phyloP scores from a whole-genome alignment of 2,888 invertebrate genomes.

The Geotrupes spiniger region DNA sequence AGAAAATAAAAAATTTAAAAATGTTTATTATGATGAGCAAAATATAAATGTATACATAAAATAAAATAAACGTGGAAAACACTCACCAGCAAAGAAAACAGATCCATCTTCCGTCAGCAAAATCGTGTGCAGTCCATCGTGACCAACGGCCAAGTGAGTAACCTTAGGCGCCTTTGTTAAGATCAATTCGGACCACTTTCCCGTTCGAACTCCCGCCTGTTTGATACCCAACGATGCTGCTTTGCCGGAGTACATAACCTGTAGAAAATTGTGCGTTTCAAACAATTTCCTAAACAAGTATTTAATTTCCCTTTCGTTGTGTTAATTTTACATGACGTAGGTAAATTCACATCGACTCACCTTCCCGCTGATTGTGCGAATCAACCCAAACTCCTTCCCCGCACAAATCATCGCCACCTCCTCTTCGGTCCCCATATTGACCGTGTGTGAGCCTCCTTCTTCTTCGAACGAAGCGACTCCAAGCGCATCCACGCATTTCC shows the following conservation, averaged over 20 bases:
- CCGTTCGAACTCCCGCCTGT: conserved; percentile 52
- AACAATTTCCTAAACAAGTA: conserved; percentile 2
- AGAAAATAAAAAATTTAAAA: background rate
- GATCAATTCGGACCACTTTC: conserved; percentile 63
- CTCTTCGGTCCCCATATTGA: conserved; percentile 60
- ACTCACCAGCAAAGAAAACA: conserved; percentile 72
- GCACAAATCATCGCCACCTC: conserved; percentile 74
- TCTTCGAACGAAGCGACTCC: conserved; percentile 72
- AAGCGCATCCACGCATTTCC: conserved; percentile 75
- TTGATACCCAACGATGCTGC: conserved; percentile 84
- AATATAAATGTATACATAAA: background rate
- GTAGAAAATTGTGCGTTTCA: conserved; percentile 24
- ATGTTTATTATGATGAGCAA: conserved; percentile 1
- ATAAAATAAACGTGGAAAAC: background rate
- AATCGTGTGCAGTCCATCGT: conserved; percentile 90
- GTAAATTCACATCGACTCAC: conserved; percentile 47
- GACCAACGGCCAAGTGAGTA: conserved; percentile 81
- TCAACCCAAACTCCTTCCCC: conserved; percentile 87
- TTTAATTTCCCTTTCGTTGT: background rate
- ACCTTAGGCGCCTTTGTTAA: conserved; percentile 71
- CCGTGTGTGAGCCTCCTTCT: conserved; percentile 51
- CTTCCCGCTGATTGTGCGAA: conserved; percentile 82
- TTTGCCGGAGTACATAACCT: conserved; percentile 86
- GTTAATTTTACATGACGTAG: too few species aligned
- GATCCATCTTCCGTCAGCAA: conserved; percentile 91